Evolutionary conservation across 2,797 vertebrate genomes (phyloP), one percentile per base, ranked within the genome.

Genomic region (Rhinogobio ventralis): DNA sequence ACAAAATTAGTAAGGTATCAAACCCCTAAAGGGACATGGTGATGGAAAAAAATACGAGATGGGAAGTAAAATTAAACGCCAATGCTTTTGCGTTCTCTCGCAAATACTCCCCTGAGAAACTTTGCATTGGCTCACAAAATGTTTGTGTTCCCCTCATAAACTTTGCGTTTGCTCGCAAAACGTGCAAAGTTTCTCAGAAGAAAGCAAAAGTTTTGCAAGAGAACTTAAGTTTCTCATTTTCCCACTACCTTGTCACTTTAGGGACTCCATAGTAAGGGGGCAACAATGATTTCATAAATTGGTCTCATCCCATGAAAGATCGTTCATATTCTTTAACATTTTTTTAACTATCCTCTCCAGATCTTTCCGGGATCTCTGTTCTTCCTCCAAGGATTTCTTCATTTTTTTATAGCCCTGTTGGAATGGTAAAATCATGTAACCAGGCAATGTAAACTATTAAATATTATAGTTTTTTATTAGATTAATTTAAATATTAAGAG

Each of bases 221-320:
- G 45, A 1, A 15, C 15, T 15, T 17, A 49, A 15, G 46, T 46
- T 46, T 13, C 45, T 46, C 45, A 17, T 17, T 30, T 7, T 64
- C 8, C 14, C 60, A 30, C 25, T 14, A 64, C 6, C 57, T 0
- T 60, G 25, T 28, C 60, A 64, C 60, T 62, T 62, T 28, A 62
- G 25, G 25, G 5, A 15, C 60, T 64, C 25, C 60, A 62, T 62
- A 23, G 73, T 77, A 77, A 49, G 17, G 15, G 51, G 23, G 23
- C n/a, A 55, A 79, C 64, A 82, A 28, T 14, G 14, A 87, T 42
- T 8, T 93, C 93, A 99, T 90, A 99, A 96, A 91, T 99, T 99
- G 28, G 98, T 99, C 95, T 99, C 98, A 45, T 99, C 97, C 97
- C 97, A 99, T 53, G 96, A 96, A 0, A 97, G 96, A 92, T 99